Conservation (phyloP, 2,113 vertebrate species). For the Lagopus leucura region DNA sequence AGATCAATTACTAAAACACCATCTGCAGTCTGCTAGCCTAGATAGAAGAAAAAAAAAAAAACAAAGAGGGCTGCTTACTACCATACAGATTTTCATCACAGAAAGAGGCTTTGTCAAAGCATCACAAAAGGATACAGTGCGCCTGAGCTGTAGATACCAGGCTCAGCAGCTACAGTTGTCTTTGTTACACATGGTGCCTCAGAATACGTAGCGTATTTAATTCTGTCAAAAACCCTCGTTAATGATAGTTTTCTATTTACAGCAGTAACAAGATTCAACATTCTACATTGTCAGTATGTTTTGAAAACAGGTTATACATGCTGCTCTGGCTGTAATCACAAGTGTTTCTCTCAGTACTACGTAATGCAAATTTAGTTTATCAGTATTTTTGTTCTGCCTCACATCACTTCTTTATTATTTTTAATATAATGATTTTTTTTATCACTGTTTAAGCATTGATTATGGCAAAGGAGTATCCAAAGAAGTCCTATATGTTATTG, state of each 20-base stretch:
- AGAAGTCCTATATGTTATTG: not conserved
- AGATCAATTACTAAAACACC: not conserved
- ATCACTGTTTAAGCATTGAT: not conserved
- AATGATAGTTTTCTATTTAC: not conserved
- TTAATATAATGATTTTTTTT: not conserved
- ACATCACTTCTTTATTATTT: not conserved
- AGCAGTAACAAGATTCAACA: not conserved
- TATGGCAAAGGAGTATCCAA: not conserved
- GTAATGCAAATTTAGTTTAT: not conserved
- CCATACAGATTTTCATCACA: not conserved
- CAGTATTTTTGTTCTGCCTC: not conserved
- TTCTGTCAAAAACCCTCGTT: not conserved
- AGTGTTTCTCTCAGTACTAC: not conserved
- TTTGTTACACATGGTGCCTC: not conserved
- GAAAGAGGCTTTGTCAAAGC: not conserved
- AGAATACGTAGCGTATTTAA: not conserved
- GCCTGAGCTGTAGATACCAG: not conserved
- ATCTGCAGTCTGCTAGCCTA: not conserved
- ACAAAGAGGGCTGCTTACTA: not conserved
- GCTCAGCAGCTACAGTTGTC: not conserved
- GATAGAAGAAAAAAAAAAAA: not conserved
- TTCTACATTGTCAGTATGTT: not conserved
- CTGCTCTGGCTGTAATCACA: not conserved
- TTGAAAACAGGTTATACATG: not conserved
- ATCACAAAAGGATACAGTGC: fast-evolving